These are phyloP conservation scores for Muricea muricata DNA, from an alignment of 92 coral and sea anemone species.

Conservation along the genomic window DNA sequence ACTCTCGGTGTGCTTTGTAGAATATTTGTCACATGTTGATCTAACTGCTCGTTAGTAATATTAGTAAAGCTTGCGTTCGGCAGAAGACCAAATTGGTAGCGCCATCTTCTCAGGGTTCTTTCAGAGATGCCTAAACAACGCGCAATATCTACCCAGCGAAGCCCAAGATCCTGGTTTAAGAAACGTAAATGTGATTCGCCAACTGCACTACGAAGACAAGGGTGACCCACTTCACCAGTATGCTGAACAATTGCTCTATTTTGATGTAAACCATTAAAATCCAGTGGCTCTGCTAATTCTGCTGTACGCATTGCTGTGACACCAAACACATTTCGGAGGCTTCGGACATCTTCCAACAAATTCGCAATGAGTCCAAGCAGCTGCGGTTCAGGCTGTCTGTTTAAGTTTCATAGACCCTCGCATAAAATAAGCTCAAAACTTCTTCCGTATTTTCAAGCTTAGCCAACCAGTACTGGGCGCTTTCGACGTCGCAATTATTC, in stretches of 20 bases:
- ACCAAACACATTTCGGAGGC: background rate
- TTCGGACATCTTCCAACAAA: background rate
- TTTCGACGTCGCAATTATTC: background rate
- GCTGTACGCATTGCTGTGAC: too few relatives aligned
- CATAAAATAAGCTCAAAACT: background rate
- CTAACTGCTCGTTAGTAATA: background rate
- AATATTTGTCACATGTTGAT: background rate
- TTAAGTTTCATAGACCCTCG: background rate
- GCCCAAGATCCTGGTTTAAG: constrained; percentile 3
- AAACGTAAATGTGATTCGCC: background rate
- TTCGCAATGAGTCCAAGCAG: constrained; percentile 1
- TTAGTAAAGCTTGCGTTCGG: background rate
- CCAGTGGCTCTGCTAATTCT: too few relatives aligned
- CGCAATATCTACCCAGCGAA: constrained; percentile 35
- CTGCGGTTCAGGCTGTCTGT: background rate
- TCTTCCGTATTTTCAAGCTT: background rate
- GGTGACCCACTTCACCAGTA: constrained; percentile 13
- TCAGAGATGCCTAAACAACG: constrained; percentile 7
- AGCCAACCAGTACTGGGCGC: constrained; percentile 20
- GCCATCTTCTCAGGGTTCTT: constrained; percentile 34
- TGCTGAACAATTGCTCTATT: background rate
- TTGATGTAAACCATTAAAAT: background rate
- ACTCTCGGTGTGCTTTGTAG: background rate
- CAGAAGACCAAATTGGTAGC: constrained; percentile 6
- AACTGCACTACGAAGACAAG: background rate